Conservation (phyloP, 1,140 invertebrate genomes). For the Musca domestica region DNA sequence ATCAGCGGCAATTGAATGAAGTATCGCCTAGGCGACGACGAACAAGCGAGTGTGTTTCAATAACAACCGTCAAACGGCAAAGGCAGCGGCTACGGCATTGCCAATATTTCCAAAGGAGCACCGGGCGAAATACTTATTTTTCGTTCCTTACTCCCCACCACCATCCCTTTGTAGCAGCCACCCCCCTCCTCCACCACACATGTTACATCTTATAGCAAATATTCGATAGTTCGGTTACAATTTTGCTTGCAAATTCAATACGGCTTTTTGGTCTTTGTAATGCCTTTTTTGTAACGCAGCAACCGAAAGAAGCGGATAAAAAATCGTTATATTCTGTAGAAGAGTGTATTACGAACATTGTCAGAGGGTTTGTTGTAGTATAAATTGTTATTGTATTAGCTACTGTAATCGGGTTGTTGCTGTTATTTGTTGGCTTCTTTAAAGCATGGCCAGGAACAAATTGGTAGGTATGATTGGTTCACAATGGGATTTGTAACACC, state of each 20-base stretch:
- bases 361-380: slow-evolving; percentile 13
- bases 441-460: too few species aligned
- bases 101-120: neutral
- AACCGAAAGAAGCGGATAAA: slow-evolving; percentile 1
- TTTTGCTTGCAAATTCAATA: slow-evolving; percentile 12
- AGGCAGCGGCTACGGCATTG: neutral
- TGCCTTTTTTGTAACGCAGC: slow-evolving; percentile 3
- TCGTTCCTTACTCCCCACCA: neutral
- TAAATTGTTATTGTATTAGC: slow-evolving; percentile 19
- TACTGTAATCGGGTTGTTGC: neutral
- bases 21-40: too few species aligned
- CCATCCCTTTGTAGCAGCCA: too few species aligned
- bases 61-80: neutral
- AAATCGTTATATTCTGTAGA: slow-evolving; percentile 4
- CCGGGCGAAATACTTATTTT: neutral
- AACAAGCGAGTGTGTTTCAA: too few species aligned
- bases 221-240: too few species aligned
- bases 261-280: slow-evolving; percentile 18
- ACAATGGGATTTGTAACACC: too few species aligned
- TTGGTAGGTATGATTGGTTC: too few species aligned
- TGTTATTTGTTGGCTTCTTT: neutral
- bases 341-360: neutral
- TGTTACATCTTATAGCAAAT: too few species aligned
- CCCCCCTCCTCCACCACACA: too few species aligned
- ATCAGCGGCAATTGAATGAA: too few species aligned